Evolutionary conservation across 2,888 invertebrate genomes (phyloP).

Genomic region (Merodon equestris): DNA sequence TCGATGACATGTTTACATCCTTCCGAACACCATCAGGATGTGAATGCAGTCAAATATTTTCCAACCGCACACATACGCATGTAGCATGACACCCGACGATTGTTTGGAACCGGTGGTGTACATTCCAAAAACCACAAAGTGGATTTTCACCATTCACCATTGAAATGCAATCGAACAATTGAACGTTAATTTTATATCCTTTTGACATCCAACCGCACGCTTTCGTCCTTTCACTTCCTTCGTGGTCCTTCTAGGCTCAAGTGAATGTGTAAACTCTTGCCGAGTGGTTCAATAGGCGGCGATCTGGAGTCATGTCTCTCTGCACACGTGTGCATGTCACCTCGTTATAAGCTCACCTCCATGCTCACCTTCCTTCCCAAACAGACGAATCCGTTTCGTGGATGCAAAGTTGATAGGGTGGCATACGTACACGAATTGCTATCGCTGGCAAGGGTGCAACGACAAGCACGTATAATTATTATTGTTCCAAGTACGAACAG

Average conservation of each 20-base stretch:
- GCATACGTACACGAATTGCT: background rate
- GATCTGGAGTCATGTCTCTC: background rate
- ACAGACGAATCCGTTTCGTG: no score
- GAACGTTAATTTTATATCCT: slow-evolving; percentile 63
- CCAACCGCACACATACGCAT: background rate
- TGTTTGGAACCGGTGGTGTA: background rate
- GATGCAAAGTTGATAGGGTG: slow-evolving; percentile 32
- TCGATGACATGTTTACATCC: slow-evolving; percentile 25
- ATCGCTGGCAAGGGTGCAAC: slow-evolving; percentile 57
- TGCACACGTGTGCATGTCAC: slow-evolving; percentile 15
- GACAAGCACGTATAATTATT: slow-evolving; percentile 66
- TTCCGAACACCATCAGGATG: background rate
- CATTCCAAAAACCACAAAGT: slow-evolving; percentile 61
- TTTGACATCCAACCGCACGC: slow-evolving; percentile 6
- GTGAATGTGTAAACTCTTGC: slow-evolving; percentile 50
- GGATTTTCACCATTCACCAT: slow-evolving; percentile 40
- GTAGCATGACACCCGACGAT: no score
- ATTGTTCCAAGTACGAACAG: slow-evolving; percentile 48
- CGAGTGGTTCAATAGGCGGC: slow-evolving; percentile 31
- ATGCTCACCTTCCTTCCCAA: slow-evolving; percentile 5
- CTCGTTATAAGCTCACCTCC: slow-evolving; percentile 39
- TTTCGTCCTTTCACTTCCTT: background rate
- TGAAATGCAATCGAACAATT: slow-evolving; percentile 63
- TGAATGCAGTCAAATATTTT: background rate
- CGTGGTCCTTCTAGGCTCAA: slow-evolving; percentile 29